Evolutionary conservation across 2,888 invertebrate genomes (phyloP).

Genomic region (Sisyra terminalis): DNA sequence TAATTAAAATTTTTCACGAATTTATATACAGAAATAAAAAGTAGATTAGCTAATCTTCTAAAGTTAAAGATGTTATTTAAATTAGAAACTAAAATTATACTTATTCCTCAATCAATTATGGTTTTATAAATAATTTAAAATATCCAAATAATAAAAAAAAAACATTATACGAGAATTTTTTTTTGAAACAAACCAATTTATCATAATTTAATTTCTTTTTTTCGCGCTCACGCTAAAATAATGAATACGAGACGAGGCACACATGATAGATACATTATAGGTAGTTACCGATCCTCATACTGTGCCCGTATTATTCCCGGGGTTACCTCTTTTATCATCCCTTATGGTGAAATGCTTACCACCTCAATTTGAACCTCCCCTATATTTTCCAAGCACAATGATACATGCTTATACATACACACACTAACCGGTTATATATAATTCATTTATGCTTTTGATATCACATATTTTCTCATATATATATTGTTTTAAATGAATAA

Average conservation of each 20-base stretch:
- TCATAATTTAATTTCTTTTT: constrained; percentile 5
- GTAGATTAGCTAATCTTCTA: too few species aligned
- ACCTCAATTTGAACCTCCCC: neutral
- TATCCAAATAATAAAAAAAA: too few species aligned
- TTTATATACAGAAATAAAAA: too few species aligned
- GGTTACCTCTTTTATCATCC: neutral
- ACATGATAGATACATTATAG: too few species aligned
- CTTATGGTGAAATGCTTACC: neutral
- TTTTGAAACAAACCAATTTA: constrained; percentile 4
- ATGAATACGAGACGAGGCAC: neutral
- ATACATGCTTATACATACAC: neutral
- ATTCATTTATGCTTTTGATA: constrained; percentile 6
- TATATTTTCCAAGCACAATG: neutral
- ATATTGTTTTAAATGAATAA: too few species aligned
- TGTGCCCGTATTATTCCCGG: neutral
- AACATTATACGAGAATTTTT: too few species aligned
- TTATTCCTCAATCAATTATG: too few species aligned
- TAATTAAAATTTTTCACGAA: too few species aligned
- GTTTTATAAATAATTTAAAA: too few species aligned
- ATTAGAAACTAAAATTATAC: too few species aligned
- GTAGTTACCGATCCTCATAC: too few species aligned
- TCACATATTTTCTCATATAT: constrained; percentile 6
- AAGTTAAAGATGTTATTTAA: too few species aligned
- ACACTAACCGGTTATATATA: constrained; percentile 1
- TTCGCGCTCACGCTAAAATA: constrained; percentile 1